Conservation (phyloP, 1,140 invertebrate genomes). For the Rhysida immarginata region DNA sequence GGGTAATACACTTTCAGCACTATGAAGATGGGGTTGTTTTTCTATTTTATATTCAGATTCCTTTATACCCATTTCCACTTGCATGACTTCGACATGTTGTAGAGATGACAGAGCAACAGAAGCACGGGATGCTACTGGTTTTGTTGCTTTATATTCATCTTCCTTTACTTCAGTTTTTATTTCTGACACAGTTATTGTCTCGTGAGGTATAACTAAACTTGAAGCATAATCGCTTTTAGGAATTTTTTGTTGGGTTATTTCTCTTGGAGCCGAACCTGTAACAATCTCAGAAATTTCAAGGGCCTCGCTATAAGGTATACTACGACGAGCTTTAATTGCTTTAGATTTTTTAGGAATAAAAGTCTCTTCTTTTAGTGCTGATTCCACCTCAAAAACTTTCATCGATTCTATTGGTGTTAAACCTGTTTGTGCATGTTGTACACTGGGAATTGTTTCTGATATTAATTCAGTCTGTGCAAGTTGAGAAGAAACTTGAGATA, state of each 20-base stretch:
- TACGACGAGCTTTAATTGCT: not conserved
- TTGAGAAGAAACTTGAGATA: conserved; percentile 16
- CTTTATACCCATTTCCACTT: conserved; percentile 11
- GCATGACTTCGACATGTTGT: conserved; percentile 14
- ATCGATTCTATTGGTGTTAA: not conserved
- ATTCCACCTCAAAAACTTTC: not conserved
- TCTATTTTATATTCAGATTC: conserved; percentile 20
- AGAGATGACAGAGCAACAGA: conserved; percentile 9
- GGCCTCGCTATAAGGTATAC: conserved; percentile 6
- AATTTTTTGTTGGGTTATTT: conserved; percentile 9
- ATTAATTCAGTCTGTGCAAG: conserved; percentile 15
- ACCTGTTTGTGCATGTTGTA: conserved; percentile 4
- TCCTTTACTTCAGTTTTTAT: conserved; percentile 40
- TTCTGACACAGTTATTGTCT: conserved; percentile 35
- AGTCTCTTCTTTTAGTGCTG: not conserved
- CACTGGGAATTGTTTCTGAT: conserved; percentile 2
- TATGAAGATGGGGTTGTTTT: conserved; percentile 27
- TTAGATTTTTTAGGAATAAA: not conserved
- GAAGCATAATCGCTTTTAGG: not conserved
- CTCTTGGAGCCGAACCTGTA: conserved; percentile 13
- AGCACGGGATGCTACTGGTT: conserved; percentile 11
- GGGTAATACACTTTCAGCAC: conserved; percentile 18
- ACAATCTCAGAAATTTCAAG: conserved; percentile 16
- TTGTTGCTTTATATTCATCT: conserved; percentile 27
- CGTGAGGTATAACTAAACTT: conserved; percentile 30